Evolutionary conservation across 2,888 invertebrate species (phyloP).

Genomic region (Agrochola macilenta): DNA sequence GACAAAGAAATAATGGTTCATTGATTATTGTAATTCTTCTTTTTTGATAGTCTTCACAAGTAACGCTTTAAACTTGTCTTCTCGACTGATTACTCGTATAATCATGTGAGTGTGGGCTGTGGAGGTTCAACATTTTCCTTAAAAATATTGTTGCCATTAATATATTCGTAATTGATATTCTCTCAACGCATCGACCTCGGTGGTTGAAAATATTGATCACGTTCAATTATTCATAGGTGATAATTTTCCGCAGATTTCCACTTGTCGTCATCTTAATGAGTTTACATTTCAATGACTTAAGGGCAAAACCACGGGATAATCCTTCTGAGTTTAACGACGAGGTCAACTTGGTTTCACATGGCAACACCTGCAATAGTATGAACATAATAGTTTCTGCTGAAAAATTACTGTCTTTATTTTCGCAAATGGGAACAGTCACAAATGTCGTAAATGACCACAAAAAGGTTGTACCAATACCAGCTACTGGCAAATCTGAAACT

Average conservation of each 20-base stretch:
- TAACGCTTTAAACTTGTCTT: not conserved
- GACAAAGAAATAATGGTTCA: not conserved
- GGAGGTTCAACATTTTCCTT: conserved; percentile 23
- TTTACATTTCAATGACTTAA: conserved; percentile 28
- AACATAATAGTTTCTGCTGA: not conserved
- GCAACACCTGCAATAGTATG: not conserved
- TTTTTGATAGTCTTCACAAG: not conserved
- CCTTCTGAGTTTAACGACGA: conserved; percentile 2
- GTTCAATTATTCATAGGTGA: conserved; percentile 37
- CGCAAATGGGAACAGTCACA: too few species aligned
- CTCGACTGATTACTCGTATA: not conserved
- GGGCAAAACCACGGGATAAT: conserved; percentile 14
- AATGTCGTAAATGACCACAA: not conserved
- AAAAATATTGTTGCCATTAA: conserved; percentile 10
- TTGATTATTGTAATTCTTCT: not conserved
- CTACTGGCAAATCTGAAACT: not conserved
- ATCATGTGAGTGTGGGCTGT: not conserved
- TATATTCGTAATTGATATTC: conserved; percentile 40
- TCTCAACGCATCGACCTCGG: conserved; percentile 15
- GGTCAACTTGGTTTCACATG: not conserved
- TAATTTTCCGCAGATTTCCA: conserved; percentile 39
- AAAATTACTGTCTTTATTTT: not conserved
- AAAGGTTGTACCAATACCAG: not conserved
- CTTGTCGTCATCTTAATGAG: conserved; percentile 11
- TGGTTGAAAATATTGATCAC: conserved; percentile 47